Evolutionary conservation across 2,888 invertebrate species (phyloP).

Genomic region (Pyrgus malvae): DNA sequence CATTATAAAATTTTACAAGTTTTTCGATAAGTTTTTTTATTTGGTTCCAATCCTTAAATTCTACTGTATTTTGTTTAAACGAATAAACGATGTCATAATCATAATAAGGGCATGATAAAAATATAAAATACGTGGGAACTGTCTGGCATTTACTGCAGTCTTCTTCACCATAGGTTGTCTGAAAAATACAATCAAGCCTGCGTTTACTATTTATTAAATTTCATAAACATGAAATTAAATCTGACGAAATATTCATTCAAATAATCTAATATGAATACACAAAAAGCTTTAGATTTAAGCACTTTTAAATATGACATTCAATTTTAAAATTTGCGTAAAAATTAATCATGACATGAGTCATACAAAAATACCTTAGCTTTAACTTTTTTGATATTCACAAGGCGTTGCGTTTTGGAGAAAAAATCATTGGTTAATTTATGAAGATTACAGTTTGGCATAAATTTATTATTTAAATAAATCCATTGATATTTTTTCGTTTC

Average conservation of each 20-base stretch:
- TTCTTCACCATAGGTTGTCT: slow-evolving; percentile 29
- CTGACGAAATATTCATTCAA: too few relatives aligned
- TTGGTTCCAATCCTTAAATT: slow-evolving; percentile 79
- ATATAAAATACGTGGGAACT: slow-evolving; percentile 75
- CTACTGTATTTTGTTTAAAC: slow-evolving; percentile 70
- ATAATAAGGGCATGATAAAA: slow-evolving; percentile 77
- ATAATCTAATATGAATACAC: too few relatives aligned
- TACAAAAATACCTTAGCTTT: slow-evolving; percentile 48
- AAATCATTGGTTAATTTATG: slow-evolving; percentile 50
- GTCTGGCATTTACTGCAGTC: slow-evolving; percentile 36
- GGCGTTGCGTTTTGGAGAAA: slow-evolving; percentile 40
- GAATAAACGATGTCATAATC: slow-evolving; percentile 78
- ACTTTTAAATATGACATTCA: too few relatives aligned
- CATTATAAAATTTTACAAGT: slow-evolving; percentile 54
- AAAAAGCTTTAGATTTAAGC: too few relatives aligned
- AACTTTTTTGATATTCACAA: slow-evolving; percentile 33
- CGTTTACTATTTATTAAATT: too few relatives aligned
- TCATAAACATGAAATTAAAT: too few relatives aligned
- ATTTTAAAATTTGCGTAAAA: neutral
- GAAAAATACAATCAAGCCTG: too few relatives aligned
- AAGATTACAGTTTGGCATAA: slow-evolving; percentile 72
- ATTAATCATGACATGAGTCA: neutral
- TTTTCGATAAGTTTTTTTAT: slow-evolving; percentile 58
- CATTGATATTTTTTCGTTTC: slow-evolving; percentile 69
- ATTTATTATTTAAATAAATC: slow-evolving; percentile 85